A percentile compares a stretch with the other conserved stretches of the same genome.
phyloP scores from a whole-genome alignment of 2,797 vertebrate species.

The Cynopterus sphinx region DNA sequence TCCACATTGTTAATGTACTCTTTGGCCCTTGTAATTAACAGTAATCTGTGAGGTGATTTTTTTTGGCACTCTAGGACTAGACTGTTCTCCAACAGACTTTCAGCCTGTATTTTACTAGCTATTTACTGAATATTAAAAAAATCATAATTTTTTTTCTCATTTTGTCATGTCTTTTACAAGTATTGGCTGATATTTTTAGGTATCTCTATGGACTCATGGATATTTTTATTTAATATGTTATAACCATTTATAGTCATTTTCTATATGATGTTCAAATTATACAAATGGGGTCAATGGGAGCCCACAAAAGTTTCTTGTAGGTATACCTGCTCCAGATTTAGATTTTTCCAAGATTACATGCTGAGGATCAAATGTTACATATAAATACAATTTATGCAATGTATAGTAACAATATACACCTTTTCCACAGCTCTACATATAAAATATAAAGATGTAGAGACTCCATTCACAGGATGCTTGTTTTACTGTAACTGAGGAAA shows the following conservation, averaged over 20 bases:
- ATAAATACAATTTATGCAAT: background rate
- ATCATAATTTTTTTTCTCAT: background rate
- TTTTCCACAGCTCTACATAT: background rate
- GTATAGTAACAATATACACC: background rate
- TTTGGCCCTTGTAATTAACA: background rate
- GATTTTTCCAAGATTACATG: background rate
- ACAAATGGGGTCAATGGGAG: background rate
- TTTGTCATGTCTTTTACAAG: background rate
- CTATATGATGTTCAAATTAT: background rate
- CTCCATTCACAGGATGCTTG: background rate
- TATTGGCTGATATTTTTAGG: background rate
- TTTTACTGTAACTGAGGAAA: background rate
- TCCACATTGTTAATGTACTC: background rate
- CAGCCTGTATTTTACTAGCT: background rate
- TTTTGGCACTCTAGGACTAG: background rate
- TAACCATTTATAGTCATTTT: background rate
- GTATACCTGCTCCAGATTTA: background rate
- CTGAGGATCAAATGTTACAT: background rate
- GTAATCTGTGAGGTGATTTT: background rate
- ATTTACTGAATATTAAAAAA: background rate
- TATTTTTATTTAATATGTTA: background rate
- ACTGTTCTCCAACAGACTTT: background rate
- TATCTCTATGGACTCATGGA: background rate
- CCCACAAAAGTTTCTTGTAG: background rate
- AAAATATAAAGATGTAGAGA: background rate